A percentile compares a stretch with the other conserved stretches of the same genome.
Evolutionary conservation across 1,140 invertebrate species (phyloP).

Genomic region (Hycleus phaleratus): DNA sequence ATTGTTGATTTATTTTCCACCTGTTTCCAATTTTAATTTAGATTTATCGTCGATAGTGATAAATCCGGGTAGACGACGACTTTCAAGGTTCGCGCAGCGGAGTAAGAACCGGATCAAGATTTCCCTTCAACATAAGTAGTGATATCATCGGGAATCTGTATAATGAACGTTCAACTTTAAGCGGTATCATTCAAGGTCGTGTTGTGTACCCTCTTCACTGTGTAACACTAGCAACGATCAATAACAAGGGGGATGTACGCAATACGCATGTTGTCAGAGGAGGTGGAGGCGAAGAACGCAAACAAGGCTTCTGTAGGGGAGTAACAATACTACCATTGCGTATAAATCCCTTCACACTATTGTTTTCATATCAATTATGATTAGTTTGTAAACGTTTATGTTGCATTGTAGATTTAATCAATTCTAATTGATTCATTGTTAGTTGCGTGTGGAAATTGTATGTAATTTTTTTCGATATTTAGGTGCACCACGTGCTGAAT

Average conservation of each 20-base stretch:
- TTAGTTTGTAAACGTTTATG: neutral
- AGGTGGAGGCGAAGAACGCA: neutral
- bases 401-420: neutral
- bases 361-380: neutral
- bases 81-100: too few relatives aligned
- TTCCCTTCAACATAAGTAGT: too few relatives aligned
- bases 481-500: slow-evolving; percentile 17
- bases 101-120: too few relatives aligned
- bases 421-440: neutral
- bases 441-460: neutral
- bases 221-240: neutral
- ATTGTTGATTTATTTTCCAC: neutral
- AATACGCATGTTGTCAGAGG: neutral
- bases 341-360: neutral
- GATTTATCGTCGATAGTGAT: slow-evolving; percentile 18
- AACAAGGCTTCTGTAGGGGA: neutral
- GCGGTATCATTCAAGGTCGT: neutral
- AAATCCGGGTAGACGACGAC: neutral
- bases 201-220: neutral
- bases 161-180: slow-evolving; percentile 6
- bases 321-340: neutral
- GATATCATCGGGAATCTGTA: neutral
- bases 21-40: slow-evolving; percentile 15
- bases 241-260: neutral
- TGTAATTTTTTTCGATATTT: neutral